phyloP scores from a whole-genome alignment of 1,140 invertebrate species.

The Steinernema feltiae region DNA sequence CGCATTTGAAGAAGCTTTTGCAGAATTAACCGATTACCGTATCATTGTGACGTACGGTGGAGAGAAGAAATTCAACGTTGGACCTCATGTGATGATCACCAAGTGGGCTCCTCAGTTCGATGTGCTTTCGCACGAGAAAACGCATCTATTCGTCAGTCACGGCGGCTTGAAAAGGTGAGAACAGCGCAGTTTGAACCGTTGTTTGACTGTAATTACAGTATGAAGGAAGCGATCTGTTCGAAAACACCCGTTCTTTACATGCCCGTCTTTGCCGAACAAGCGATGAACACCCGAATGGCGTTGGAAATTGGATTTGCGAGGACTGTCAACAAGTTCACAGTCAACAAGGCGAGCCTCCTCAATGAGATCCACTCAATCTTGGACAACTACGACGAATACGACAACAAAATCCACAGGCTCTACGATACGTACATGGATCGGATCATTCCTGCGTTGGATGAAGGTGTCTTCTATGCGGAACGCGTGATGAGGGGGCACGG shows the following conservation, averaged over 20 bases:
- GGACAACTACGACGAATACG: neutral
- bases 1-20: neutral
- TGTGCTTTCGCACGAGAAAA: too few relatives aligned
- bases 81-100: too few relatives aligned
- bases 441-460: neutral
- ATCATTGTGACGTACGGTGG: too few relatives aligned
- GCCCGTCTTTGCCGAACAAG: neutral
- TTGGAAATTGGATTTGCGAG: neutral
- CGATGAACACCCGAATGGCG: neutral
- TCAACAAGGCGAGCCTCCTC: neutral
- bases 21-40: neutral
- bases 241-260: neutral
- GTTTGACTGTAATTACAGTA: neutral
- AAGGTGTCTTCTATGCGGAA: neutral
- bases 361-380: neutral
- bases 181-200: neutral
- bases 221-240: neutral
- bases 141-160: too few relatives aligned
- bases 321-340: neutral
- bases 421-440: neutral
- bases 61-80: too few relatives aligned
- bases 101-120: too few relatives aligned
- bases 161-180: neutral
- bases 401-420: neutral
- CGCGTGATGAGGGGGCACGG: neutral